These are phyloP conservation scores for Xylota segnis DNA, from an alignment of 2,888 invertebrate genomes.

Conservation along the genomic window DNA sequence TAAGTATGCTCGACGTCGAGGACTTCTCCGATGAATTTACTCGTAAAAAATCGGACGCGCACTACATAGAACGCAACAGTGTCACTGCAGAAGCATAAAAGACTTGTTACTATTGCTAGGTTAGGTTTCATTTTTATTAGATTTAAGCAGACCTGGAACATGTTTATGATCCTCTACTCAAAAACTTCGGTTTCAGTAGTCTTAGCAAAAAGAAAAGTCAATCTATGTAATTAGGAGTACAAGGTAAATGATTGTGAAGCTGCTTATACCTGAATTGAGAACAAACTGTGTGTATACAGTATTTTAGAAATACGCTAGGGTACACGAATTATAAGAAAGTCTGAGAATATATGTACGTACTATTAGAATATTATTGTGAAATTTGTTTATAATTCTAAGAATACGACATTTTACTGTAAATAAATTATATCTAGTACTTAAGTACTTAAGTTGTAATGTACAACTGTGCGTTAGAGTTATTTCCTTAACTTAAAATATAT, in stretches of 20 bases:
- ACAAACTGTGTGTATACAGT: conserved; percentile 60
- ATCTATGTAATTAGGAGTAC: background rate
- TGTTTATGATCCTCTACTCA: conserved; percentile 2
- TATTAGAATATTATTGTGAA: conserved; percentile 32
- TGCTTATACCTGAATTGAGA: conserved; percentile 21
- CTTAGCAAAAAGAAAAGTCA: conserved; percentile 30
- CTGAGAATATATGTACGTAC: conserved; percentile 42
- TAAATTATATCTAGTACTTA: conserved; percentile 9
- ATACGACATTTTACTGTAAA: conserved; percentile 17
- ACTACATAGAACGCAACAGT: background rate
- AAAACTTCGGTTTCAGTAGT: conserved; percentile 37
- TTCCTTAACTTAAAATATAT: conserved; percentile 7
- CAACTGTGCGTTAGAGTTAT: background rate
- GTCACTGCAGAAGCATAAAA: conserved; percentile 47
- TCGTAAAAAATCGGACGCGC: conserved; percentile 23
- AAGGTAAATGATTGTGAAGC: conserved; percentile 5
- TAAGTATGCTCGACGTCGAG: conserved; percentile 60
- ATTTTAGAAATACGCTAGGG: conserved; percentile 65
- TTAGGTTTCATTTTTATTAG: conserved; percentile 40
- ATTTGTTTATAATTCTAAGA: conserved; percentile 18
- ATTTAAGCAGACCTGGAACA: conserved; percentile 22
- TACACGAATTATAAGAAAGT: conserved; percentile 50
- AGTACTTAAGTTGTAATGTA: no score
- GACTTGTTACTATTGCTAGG: conserved; percentile 52
- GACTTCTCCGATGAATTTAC: conserved; percentile 16